Evolutionary conservation across 2,113 vertebrate genomes (phyloP).

Genomic region (Clarias batrachus): DNA sequence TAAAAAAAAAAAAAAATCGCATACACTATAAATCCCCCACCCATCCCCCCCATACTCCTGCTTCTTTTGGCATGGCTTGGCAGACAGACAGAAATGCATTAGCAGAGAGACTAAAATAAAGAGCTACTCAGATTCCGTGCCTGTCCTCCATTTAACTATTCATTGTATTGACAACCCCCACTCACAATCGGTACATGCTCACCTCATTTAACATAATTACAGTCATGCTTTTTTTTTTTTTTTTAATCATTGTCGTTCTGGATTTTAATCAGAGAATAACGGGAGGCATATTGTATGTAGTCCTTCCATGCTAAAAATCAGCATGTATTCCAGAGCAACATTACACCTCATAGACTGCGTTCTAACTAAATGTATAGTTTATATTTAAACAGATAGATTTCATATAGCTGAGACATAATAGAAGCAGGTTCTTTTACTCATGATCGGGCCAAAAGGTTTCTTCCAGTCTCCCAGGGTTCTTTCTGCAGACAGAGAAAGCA

Average conservation of each 20-base stretch:
- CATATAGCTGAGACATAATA: not conserved
- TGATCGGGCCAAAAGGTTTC: not conserved
- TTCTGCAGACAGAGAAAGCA: constrained; percentile 21
- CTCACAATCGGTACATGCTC: constrained; percentile 7
- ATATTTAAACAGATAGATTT: not conserved
- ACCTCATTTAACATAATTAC: not conserved
- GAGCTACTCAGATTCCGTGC: constrained; percentile 37
- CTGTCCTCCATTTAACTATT: constrained; percentile 38
- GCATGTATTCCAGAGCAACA: not conserved
- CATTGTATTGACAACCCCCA: constrained; percentile 26
- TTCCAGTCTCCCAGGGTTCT: constrained; percentile 30
- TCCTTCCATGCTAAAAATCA: not conserved
- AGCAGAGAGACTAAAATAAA: constrained; percentile 48
- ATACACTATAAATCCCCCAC: constrained; percentile 27
- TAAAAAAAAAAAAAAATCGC: constrained; percentile 23
- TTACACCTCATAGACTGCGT: not conserved
- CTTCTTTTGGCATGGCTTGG: constrained; percentile 33
- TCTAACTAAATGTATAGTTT: not conserved
- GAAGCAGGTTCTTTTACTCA: not conserved
- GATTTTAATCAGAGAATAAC: not conserved
- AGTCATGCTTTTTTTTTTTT: no score
- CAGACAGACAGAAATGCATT: constrained; percentile 46
- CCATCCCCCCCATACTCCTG: constrained; percentile 12
- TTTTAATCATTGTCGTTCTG: not conserved
- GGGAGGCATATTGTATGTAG: not conserved